Evolutionary conservation across 2,888 invertebrate species (phyloP), one percentile per base, ranked within the genome.

Genomic region (Boloria euphrosyne): DNA sequence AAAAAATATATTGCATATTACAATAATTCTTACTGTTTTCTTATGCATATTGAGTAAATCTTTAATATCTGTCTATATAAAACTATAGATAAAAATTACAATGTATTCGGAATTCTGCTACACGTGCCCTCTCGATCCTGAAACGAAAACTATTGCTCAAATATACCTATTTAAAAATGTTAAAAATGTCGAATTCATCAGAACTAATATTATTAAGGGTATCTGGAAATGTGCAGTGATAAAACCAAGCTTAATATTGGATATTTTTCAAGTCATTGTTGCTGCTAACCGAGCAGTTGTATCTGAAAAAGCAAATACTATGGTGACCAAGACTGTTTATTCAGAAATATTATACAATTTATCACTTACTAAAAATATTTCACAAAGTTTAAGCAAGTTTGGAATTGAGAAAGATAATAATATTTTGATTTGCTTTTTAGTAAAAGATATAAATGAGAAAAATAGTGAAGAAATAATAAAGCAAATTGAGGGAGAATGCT

Each of bases 281-380:
- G 95, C 96, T 0, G 95, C 95, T 0, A 96, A 96, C 78, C 94
- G 93, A 79, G 95, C 96, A 3, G 89, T 90, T 0, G 74, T 94
- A 0, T 85, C 93, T 1, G 87, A 93, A 58, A 93, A 90, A 74
- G 79, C 78, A 1, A 80, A 82, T 13, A 83, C 81, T 46, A 84
- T 95, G 78, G 93, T 93, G 0, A 96, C 96, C 0, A 93, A 93
- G 75, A 93, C 91, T 10, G 76, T 95, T 0, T 94, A 89, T 77
- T 93, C 95, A 0, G 96, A 96, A 84, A 91, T 95, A 57, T 78
- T 96, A 17, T 96, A 93, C 78, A 95, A 95, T 80, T 85, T 96
- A 67, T 95, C 95, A 0, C 82, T 94, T 1, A 93, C 95, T 0
- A 95, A 94, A 77, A 95, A 95, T 74, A 96, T 96, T 71, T 92